phyloP scores from a whole-genome alignment of 37 sponge, comb jelly and placozoan species.

The Eunapius fragilis region DNA sequence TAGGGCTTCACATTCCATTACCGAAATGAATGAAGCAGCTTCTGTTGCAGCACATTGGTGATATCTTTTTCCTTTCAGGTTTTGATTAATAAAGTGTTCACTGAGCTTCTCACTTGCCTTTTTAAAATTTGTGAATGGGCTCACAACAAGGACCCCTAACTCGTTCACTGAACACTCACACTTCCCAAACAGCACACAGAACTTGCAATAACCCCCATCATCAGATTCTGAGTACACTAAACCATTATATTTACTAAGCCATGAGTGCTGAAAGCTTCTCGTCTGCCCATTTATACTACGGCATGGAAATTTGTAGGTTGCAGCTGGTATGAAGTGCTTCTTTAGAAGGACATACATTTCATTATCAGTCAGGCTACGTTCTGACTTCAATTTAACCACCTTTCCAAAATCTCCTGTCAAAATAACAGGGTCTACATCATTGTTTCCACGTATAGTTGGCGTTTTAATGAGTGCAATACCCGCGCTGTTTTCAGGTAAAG shows the following conservation, averaged over 20 bases:
- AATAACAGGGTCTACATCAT: conserved; percentile 17
- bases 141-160: conserved; percentile 41
- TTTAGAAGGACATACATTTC: conserved; percentile 32
- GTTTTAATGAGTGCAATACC: too few species aligned
- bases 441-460: too few species aligned
- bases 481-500: too few species aligned
- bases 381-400: conserved; percentile 37
- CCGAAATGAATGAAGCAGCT: too few species aligned
- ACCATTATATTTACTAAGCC: conserved; percentile 30
- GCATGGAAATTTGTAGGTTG: conserved; percentile 44
- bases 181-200: conserved; percentile 55
- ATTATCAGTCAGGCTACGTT: conserved; percentile 43
- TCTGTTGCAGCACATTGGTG: conserved; percentile 46
- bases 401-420: too few species aligned
- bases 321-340: conserved; percentile 29
- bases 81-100: conserved; percentile 41
- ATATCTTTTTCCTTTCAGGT: conserved; percentile 17
- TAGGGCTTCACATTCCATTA: too few species aligned
- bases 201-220: conserved; percentile 69
- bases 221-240: conserved; percentile 37
- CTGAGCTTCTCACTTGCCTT: conserved; percentile 45
- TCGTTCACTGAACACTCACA: conserved; percentile 11
- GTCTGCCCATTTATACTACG: neutral
- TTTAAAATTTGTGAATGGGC: conserved; percentile 53
- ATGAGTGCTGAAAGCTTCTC: conserved; percentile 34